Percentiles rank a stretch among this genome's conserved stretches.
Conservation (phyloP, 1,140 invertebrate species). For the Drosophila simulans region DNA sequence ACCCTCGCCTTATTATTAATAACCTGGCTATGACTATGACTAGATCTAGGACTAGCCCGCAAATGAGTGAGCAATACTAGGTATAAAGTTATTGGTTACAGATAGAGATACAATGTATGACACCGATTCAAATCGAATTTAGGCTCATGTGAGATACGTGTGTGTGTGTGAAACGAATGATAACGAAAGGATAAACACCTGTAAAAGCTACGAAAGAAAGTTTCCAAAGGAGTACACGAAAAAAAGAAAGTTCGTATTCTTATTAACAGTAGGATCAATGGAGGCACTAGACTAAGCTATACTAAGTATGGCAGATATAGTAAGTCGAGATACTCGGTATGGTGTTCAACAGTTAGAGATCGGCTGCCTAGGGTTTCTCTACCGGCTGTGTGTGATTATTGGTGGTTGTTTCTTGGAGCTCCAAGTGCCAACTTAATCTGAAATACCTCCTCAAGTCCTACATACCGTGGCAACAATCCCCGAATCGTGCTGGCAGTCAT, state of each 20-base stretch:
- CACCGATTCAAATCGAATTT: conserved; percentile 31
- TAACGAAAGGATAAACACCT: conserved; percentile 70
- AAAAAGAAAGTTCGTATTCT: conserved; percentile 59
- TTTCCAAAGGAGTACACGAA: conserved; percentile 47
- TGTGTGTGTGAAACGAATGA: conserved; percentile 27
- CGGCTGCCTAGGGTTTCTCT: conserved; percentile 30
- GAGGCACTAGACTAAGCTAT: conserved; percentile 32
- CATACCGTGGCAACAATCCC: conserved; percentile 87
- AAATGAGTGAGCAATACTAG: conserved; percentile 35
- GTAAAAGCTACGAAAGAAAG: conserved; percentile 77
- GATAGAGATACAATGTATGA: conserved; percentile 23
- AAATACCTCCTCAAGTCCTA: neutral
- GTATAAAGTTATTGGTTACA: conserved; percentile 22
- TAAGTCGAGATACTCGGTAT: conserved; percentile 14
- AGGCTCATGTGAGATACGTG: conserved; percentile 10
- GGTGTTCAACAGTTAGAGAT: conserved; percentile 4
- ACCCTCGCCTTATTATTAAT: neutral
- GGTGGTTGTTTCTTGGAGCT: neutral
- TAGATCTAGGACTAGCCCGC: conserved; percentile 30
- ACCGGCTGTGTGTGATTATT: conserved; percentile 13
- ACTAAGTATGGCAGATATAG: conserved; percentile 32
- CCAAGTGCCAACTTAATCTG: neutral
- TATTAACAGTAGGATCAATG: conserved; percentile 40
- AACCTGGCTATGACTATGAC: conserved; percentile 34
- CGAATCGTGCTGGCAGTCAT: conserved; percentile 88